A percentile compares a stretch with the other conserved stretches of the same genome.
phyloP scores from a whole-genome alignment of 2,888 invertebrate genomes.

The Brachypalpus laphriformis region DNA sequence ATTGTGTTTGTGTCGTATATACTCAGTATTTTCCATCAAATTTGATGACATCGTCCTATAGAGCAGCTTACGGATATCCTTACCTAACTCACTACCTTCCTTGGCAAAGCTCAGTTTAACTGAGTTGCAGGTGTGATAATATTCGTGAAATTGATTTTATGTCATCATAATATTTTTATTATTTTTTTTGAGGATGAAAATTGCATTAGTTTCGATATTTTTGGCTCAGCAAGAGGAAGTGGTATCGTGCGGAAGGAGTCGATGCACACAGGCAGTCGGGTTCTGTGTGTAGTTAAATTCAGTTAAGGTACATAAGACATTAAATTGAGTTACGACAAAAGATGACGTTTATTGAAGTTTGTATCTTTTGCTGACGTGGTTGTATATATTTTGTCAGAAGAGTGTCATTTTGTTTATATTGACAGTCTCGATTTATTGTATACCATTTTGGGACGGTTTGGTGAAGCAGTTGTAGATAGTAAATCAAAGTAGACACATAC shows the following conservation, averaged over 20 bases:
- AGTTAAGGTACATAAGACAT: neutral
- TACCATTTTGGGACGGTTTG: neutral
- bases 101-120: conserved; percentile 30
- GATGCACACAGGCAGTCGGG: neutral
- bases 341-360: conserved; percentile 37
- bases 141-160: conserved; percentile 55
- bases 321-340: neutral
- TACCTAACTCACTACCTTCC: neutral
- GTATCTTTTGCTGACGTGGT: neutral
- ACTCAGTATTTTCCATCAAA: conserved; percentile 11
- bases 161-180: conserved; percentile 19
- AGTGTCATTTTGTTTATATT: neutral
- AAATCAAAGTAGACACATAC: too few relatives aligned
- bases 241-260: conserved; percentile 1
- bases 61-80: neutral
- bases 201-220: conserved; percentile 29
- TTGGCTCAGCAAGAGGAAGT: conserved; percentile 2
- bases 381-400: neutral
- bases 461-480: neutral
- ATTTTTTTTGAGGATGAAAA: neutral
- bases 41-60: neutral
- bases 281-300: neutral
- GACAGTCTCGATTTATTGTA: neutral
- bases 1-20: neutral
- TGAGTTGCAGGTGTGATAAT: conserved; percentile 45